Evolutionary conservation across 2,797 vertebrate species (phyloP).

Genomic region (Petrocephalus schoutedeni): DNA sequence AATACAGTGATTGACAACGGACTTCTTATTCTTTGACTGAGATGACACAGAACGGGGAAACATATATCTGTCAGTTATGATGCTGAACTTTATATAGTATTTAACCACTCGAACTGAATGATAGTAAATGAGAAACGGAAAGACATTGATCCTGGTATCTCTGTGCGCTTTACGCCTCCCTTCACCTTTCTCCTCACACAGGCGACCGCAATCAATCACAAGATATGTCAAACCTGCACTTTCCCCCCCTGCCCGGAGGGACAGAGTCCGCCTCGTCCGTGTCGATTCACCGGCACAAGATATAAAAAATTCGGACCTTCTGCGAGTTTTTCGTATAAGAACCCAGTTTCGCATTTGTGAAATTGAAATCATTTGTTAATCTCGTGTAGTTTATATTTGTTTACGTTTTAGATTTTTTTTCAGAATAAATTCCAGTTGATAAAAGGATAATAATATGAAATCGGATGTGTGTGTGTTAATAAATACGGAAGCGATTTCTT

Average conservation of each 20-base stretch:
- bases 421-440: not conserved
- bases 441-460: not conserved
- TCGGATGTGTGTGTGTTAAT: not conserved
- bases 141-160: not conserved
- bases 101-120: not conserved
- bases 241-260: not conserved
- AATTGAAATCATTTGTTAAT: not conserved
- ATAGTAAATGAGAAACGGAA: not conserved
- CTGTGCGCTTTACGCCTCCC: constrained; percentile 8
- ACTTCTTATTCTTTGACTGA: not conserved
- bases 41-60: not conserved
- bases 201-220: constrained; percentile 27
- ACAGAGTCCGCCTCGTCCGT: not conserved
- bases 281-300: constrained; percentile 3
- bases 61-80: not conserved
- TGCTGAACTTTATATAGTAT: not conserved
- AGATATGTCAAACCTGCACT: constrained; percentile 24
- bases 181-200: constrained; percentile 9
- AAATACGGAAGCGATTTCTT: not conserved
- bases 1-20: not conserved
- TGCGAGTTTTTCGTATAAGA: not conserved
- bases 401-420: not conserved
- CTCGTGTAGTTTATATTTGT: not conserved
- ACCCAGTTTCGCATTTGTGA: not conserved
- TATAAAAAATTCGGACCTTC: not conserved